A percentile compares a stretch with the other conserved stretches of the same genome.
These are phyloP conservation scores for Acomys russatus DNA, from an alignment of 2,797 vertebrate genomes.

Conservation along the genomic window DNA sequence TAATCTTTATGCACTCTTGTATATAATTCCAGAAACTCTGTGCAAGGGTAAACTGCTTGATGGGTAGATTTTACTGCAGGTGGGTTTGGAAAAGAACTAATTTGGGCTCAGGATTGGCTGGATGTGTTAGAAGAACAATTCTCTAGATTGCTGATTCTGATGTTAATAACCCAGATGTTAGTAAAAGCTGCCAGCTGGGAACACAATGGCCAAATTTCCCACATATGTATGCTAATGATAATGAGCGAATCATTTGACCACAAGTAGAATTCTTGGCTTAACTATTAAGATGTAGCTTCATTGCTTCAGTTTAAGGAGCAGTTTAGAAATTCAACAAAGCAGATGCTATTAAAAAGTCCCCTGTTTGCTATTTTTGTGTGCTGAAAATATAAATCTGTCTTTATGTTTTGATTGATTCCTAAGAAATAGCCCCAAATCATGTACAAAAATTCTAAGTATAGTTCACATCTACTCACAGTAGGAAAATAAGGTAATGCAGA, in stretches of 20 bases:
- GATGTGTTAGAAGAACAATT: constrained; percentile 88
- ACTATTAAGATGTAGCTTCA: constrained; percentile 79
- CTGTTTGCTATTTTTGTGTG: constrained; percentile 51
- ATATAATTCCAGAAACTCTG: constrained; percentile 58
- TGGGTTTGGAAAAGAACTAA: constrained; percentile 87
- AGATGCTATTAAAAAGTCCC: constrained; percentile 26
- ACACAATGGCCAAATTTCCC: constrained; percentile 89
- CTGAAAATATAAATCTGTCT: constrained; percentile 59
- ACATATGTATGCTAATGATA: constrained; percentile 87
- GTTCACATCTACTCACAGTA: neutral
- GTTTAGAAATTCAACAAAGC: constrained; percentile 69
- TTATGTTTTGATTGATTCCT: constrained; percentile 67
- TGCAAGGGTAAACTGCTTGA: constrained; percentile 63
- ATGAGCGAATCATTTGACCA: constrained; percentile 89
- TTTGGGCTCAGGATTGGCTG: constrained; percentile 87
- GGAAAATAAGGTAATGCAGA: neutral
- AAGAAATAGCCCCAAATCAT: constrained; percentile 15
- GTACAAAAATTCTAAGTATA: constrained; percentile 52
- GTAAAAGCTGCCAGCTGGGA: constrained; percentile 88
- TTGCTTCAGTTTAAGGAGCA: constrained; percentile 71
- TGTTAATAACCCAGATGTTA: constrained; percentile 90
- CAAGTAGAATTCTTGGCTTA: constrained; percentile 86
- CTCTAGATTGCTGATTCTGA: constrained; percentile 90
- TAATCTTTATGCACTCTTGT: constrained; percentile 57
- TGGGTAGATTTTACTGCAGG: constrained; percentile 84